These are phyloP conservation scores for Urocynchramus pylzowi DNA, from an alignment of 2,113 vertebrate species.

Conservation along the genomic window DNA sequence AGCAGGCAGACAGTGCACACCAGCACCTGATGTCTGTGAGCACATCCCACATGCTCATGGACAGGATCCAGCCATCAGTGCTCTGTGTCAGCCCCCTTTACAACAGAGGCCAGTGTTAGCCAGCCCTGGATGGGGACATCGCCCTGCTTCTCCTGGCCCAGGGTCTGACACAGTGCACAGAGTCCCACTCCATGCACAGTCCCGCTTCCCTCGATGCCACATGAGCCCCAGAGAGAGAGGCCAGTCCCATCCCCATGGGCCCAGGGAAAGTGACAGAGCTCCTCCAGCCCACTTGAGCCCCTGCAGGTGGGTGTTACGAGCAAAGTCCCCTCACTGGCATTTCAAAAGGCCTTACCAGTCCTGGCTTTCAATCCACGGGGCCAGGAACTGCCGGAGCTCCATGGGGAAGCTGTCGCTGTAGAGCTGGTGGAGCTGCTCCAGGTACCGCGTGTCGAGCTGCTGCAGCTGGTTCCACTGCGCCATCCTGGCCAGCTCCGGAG, in stretches of 20 bases:
- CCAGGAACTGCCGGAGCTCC: constrained; percentile 96
- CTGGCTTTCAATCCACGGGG: constrained; percentile 97
- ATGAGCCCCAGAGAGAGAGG: fast-evolving
- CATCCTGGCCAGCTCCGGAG: constrained; percentile 77
- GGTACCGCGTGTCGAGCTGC: constrained; percentile 93
- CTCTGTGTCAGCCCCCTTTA: neutral
- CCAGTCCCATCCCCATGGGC: neutral
- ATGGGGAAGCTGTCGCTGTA: constrained; percentile 99
- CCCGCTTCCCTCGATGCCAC: fast-evolving
- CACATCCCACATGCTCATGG: fast-evolving
- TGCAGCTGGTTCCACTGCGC: constrained; percentile 99
- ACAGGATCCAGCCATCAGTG: neutral
- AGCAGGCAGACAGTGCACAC: neutral
- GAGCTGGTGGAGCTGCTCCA: constrained; percentile 97
- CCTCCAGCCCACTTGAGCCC: fast-evolving
- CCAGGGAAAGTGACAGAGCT: neutral
- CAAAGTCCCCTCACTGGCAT: fast-evolving
- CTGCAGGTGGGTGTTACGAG: fast-evolving
- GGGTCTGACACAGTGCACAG: neutral
- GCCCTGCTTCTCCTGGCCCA: fast-evolving
- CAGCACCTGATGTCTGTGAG: neutral
- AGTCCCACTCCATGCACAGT: neutral
- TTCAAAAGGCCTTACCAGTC: constrained; percentile 82
- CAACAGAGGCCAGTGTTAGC: neutral
- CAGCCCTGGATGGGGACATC: neutral